Conservation (phyloP, 1,140 invertebrate genomes). For the Phthorimaea operculella region DNA sequence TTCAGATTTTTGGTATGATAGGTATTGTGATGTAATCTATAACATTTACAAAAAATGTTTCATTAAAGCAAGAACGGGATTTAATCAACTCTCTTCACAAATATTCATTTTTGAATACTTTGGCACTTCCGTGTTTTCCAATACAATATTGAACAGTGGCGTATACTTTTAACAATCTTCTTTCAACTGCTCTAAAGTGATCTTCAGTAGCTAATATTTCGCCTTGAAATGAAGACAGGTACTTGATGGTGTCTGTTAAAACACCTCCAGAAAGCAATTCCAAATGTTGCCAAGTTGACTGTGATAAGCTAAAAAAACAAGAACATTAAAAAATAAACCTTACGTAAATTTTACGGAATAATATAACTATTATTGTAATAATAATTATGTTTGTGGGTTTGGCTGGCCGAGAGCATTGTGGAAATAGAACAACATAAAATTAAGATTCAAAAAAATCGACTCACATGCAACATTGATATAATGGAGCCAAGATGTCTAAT, state of each 20-base stretch:
- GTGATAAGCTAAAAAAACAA: constrained; percentile 73
- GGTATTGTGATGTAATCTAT: too few relatives aligned
- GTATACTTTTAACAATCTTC: constrained; percentile 78
- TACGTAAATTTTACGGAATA: too few relatives aligned
- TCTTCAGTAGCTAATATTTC: constrained; percentile 65
- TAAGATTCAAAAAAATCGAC: constrained; percentile 47
- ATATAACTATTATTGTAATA: too few relatives aligned
- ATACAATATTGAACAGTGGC: constrained; percentile 80
- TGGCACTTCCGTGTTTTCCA: constrained; percentile 64
- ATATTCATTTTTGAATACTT: constrained; percentile 40
- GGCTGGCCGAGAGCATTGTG: too few relatives aligned
- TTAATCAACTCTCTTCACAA: background rate
- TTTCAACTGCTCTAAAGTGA: constrained; percentile 83
- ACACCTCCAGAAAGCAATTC: constrained; percentile 76
- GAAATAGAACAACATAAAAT: too few relatives aligned
- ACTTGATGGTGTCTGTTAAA: constrained; percentile 69
- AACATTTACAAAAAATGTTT: too few relatives aligned
- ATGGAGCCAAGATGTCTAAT: constrained; percentile 86
- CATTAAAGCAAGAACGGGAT: too few relatives aligned
- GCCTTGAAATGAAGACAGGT: constrained; percentile 40
- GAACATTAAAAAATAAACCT: too few relatives aligned
- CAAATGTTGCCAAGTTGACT: constrained; percentile 76
- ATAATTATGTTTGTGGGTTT: too few relatives aligned
- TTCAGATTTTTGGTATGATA: too few relatives aligned
- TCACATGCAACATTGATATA: constrained; percentile 93